Evolutionary conservation across 2,888 invertebrate genomes (phyloP).

Genomic region (Calameuta filiformis): DNA sequence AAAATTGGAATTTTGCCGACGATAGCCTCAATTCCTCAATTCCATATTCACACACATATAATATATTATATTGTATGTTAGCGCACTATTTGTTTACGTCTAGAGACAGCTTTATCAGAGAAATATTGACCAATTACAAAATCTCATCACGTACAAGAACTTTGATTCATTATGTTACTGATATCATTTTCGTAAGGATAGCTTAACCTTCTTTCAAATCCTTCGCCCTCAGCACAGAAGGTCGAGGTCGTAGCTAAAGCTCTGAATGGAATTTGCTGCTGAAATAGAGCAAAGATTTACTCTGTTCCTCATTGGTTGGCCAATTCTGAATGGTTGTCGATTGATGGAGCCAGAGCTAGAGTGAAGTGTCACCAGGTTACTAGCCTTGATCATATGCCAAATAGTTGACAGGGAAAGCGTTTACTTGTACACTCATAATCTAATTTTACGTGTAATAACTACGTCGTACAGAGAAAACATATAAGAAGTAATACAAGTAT

Average conservation of each 20-base stretch:
- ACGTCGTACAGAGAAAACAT: slow-evolving; percentile 19
- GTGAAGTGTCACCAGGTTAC: slow-evolving; percentile 50
- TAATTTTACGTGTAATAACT: slow-evolving; percentile 46
- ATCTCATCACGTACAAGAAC: background rate
- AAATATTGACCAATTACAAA: background rate
- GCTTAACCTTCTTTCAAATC: background rate
- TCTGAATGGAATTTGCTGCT: background rate
- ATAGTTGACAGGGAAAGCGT: slow-evolving; percentile 58
- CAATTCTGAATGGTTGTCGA: slow-evolving; percentile 24
- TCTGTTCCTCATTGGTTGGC: slow-evolving; percentile 4
- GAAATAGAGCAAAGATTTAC: background rate
- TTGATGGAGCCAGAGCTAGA: slow-evolving; percentile 22
- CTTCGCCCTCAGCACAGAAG: background rate
- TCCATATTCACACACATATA: background rate
- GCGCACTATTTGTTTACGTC: background rate
- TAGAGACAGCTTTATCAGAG: background rate
- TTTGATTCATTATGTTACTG: background rate
- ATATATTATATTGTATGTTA: background rate
- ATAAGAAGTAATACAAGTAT: background rate
- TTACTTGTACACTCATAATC: slow-evolving; percentile 47
- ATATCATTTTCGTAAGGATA: background rate
- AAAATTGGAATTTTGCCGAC: background rate
- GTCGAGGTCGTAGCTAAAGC: background rate
- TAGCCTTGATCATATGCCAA: slow-evolving; percentile 63
- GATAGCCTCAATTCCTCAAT: background rate